Conservation (phyloP, 2,113 vertebrate genomes). For the Osmerus eperlanus region DNA sequence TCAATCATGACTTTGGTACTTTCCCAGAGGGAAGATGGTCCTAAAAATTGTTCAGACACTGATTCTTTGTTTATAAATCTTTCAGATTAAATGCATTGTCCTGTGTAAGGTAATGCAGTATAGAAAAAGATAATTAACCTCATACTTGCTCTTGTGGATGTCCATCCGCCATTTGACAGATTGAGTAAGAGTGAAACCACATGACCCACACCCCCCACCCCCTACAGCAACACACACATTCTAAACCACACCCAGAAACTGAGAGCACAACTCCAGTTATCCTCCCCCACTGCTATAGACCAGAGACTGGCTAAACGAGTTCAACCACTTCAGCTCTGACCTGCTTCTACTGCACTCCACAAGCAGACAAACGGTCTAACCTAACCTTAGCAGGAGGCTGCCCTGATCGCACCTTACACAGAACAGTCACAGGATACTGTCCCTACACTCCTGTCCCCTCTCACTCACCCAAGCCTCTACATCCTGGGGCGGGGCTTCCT, state of each 20-base stretch:
- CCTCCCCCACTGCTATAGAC: slow-evolving; percentile 36
- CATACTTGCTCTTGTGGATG: neutral
- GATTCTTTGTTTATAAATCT: neutral
- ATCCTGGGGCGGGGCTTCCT: slow-evolving; percentile 66
- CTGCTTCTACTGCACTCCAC: neutral
- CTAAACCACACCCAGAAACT: slow-evolving; percentile 71
- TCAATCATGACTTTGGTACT: neutral
- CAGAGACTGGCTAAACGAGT: slow-evolving; percentile 41
- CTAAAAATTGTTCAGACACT: neutral
- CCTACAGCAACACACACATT: neutral
- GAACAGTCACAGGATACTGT: neutral
- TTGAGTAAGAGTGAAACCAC: slow-evolving; percentile 33
- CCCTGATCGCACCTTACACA: neutral
- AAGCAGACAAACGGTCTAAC: neutral
- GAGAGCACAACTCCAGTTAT: neutral
- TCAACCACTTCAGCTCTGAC: neutral
- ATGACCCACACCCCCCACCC: neutral
- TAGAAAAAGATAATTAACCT: too few species aligned
- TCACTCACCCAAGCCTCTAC: slow-evolving; percentile 86
- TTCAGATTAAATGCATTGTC: neutral
- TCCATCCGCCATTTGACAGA: neutral
- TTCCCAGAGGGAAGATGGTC: neutral
- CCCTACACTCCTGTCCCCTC: neutral
- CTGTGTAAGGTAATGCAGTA: too few species aligned
- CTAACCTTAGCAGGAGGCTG: neutral